A percentile compares a stretch with the other conserved stretches of the same genome.
Conservation (phyloP, 2,113 vertebrate species). For the Centrocercus urophasianus region DNA sequence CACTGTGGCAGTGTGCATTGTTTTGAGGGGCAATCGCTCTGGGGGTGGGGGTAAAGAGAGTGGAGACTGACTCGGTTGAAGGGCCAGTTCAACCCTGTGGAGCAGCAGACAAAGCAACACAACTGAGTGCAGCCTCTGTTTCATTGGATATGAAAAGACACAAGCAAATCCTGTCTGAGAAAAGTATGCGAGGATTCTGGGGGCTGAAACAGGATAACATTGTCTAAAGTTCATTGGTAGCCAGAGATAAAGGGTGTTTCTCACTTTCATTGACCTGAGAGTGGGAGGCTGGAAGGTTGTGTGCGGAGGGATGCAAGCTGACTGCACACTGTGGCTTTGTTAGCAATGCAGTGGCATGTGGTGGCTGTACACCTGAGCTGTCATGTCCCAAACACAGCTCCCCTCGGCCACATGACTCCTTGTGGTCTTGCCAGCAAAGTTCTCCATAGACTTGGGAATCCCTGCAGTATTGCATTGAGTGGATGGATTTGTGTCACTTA, state of each 20-base stretch:
- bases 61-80: background rate
- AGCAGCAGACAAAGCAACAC: background rate
- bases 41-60: background rate
- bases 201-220: background rate
- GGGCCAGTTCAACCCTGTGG: background rate
- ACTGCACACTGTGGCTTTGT: background rate
- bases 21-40: background rate
- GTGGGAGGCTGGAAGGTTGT: background rate
- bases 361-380: background rate
- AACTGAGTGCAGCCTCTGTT: background rate
- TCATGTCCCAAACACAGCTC: background rate
- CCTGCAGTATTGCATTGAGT: background rate
- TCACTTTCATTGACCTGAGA: background rate
- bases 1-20: background rate
- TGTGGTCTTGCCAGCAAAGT: background rate
- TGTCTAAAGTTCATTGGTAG: background rate
- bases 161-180: background rate
- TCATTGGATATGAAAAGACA: background rate
- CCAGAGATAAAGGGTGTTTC: background rate
- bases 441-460: background rate
- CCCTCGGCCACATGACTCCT: background rate
- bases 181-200: background rate
- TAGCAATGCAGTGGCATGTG: background rate
- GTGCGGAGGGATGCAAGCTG: background rate
- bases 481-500: background rate